Base-by-base conservation (phyloP, 2,113 vertebrate species). In the Neoarius graeffei region DNA sequence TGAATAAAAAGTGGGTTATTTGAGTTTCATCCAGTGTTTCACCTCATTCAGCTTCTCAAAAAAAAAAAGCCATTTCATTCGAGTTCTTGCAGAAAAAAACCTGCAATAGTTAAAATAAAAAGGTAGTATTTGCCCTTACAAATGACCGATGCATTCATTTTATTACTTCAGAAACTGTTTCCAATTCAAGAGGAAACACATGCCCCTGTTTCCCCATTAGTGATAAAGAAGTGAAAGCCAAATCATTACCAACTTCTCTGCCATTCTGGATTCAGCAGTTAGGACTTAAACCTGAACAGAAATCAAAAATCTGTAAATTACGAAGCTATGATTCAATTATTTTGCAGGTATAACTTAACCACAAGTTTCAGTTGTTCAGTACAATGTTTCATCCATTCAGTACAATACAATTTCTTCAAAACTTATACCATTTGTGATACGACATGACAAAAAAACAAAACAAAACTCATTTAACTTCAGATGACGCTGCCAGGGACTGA, bases 401-500 rank as follows among this genome's bases (percentile, higher is more conserved):
- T 54, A 52, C 35, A 35, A 83, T 52, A 48, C 11, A 64, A 25
- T 23, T 7, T 48, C 57, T 76, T 62, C 59, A 88, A 14, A 73
- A 74, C 67, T 3, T 76, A 5, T 77, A 17, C 50, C 67, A 56
- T 6, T 80, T 59, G 56, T 56, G 9, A 73, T 56, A 52, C 23
- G n/a, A 74, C 50, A 35, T 67, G 19, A 60, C 60, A 64, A 10
- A 66, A 69, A 27, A 17, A 71, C 30, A 59, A 59, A n/a, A n/a
- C n/a, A 73, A 59, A 62, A 17, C 11, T n/a, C n/a, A 54, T 20
- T 30, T 56, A 60, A 69, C 30, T 81, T 81, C 64, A 81, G 20
- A 81, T 69, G 77, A 69, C 9, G 54, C 81, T 84, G 82, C 73
- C 87, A 88, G 42, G 84, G 71, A 84, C 50, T 84, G 86, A 67